Evolutionary conservation across 2,113 vertebrate species (phyloP), one percentile per base, ranked within the genome.

Genomic region (Meles meles): DNA sequence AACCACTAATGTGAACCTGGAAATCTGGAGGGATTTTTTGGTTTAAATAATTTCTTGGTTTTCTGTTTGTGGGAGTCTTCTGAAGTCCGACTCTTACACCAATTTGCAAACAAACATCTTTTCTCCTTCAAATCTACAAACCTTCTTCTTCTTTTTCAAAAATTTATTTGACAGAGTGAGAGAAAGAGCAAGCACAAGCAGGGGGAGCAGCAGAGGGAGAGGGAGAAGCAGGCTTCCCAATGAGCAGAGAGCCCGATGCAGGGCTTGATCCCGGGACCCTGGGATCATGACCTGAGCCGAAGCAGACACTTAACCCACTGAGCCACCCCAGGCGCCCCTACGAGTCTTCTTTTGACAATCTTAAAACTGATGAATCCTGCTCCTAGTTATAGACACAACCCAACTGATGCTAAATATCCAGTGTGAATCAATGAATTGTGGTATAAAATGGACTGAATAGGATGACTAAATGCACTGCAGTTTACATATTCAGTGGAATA

Each of bases 311-410:
- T 61, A 61, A 61, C 59, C 3, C 4, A 61, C 25, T 61, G 59
- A 61, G 25, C 25, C 59, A 61, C 57, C 57, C 57, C 57, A 25
- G 57, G 57, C 20, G 3, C 21, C 57, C 57, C 55, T 76, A 5
- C 25, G 94, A 72, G 20, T 80, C 69, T 94, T 95, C 42, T 95
- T 94, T 65, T 37, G 31, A 74, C 72, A 90, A 61, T 88, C 55
- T 92, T 90, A 52, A 92, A 83, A 82, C 31, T 69, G 10, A 72
- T 3, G 52, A 57, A 90, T 81, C 90, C 49, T 84, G 31, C 20
- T 96, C 6, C 34, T 84, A 81, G 12, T 88, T 93, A 57, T 9
- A 85, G 25, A 74, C 0, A 4, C 31, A 81, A 59, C 6, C 93
- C 13, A 59, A 83, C 34, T 13, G 55, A 21, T 47, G 8, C 14